These are phyloP conservation scores for Actinemys pallida DNA, from an alignment of 2,113 vertebrate species.

Conservation along the genomic window DNA sequence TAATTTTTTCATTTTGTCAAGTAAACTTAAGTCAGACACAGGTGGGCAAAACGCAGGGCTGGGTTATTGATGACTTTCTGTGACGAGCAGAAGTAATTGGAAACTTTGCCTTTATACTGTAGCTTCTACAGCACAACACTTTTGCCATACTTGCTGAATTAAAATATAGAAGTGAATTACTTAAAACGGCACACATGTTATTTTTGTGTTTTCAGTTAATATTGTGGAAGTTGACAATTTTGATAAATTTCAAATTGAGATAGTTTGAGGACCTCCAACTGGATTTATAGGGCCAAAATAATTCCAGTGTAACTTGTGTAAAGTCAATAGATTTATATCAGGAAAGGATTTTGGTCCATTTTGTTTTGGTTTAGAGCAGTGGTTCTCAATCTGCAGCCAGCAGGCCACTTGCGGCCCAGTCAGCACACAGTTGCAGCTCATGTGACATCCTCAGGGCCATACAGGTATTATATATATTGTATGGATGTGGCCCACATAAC, in stretches of 20 bases:
- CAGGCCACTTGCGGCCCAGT: too few species aligned
- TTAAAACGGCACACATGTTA: not conserved
- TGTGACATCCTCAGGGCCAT: too few species aligned
- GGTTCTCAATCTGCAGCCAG: too few species aligned
- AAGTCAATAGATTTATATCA: not conserved
- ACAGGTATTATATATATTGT: too few species aligned
- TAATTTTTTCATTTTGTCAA: not conserved
- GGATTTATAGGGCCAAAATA: not conserved
- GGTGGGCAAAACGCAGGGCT: not conserved
- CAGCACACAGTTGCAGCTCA: too few species aligned
- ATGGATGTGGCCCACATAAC: too few species aligned
- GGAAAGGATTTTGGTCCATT: not conserved
- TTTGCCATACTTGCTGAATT: not conserved
- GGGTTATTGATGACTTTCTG: not conserved
- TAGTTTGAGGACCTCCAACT: not conserved
- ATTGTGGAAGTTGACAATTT: not conserved
- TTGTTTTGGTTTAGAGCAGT: not conserved
- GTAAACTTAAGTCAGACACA: rapidly evolving
- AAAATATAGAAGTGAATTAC: not conserved
- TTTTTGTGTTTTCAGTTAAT: not conserved
- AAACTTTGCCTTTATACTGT: not conserved
- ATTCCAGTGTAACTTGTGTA: not conserved
- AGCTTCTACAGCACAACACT: not conserved
- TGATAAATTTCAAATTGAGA: not conserved
- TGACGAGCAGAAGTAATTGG: not conserved